These are phyloP conservation scores for Poeciliopsis gracilis DNA, from an alignment of 2,797 vertebrate genomes.

Conservation along the genomic window DNA sequence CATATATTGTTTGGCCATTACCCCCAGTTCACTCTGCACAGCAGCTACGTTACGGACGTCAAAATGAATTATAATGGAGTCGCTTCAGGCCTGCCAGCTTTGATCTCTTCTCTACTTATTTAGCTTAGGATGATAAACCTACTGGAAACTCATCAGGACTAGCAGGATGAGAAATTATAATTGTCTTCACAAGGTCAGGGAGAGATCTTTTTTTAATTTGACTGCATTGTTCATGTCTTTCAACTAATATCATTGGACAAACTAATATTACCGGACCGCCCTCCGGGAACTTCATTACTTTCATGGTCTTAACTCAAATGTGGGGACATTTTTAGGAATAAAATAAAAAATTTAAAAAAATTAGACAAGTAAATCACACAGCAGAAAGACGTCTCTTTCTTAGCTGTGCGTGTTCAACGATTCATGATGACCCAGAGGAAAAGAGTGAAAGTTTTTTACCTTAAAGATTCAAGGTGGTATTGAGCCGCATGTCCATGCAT, in stretches of 20 bases:
- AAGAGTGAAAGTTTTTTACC: conserved; percentile 13
- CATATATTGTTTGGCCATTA: conserved; percentile 59
- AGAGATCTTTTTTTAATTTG: conserved; percentile 70
- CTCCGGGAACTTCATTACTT: conserved; percentile 45
- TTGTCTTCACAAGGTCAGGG: conserved; percentile 77
- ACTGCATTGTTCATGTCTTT: conserved; percentile 67
- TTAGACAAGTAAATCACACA: neutral
- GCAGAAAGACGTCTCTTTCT: neutral
- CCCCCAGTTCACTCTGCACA: conserved; percentile 44
- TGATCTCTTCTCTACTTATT: conserved; percentile 70
- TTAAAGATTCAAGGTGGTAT: conserved; percentile 32
- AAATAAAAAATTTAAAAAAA: conserved; percentile 10
- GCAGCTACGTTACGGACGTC: conserved; percentile 64
- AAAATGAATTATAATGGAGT: conserved; percentile 64
- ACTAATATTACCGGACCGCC: conserved; percentile 57
- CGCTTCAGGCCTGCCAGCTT: conserved; percentile 57
- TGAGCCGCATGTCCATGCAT: conserved; percentile 17
- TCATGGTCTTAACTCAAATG: conserved; percentile 62
- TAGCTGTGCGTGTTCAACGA: neutral
- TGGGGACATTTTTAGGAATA: conserved; percentile 17
- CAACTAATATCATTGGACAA: conserved; percentile 68
- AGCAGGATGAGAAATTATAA: conserved; percentile 69
- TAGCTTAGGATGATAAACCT: conserved; percentile 74
- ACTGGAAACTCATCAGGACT: conserved; percentile 70
- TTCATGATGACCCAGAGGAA: neutral